Conservation (phyloP, 2,888 invertebrate genomes). For the Oxytorus armatus region DNA sequence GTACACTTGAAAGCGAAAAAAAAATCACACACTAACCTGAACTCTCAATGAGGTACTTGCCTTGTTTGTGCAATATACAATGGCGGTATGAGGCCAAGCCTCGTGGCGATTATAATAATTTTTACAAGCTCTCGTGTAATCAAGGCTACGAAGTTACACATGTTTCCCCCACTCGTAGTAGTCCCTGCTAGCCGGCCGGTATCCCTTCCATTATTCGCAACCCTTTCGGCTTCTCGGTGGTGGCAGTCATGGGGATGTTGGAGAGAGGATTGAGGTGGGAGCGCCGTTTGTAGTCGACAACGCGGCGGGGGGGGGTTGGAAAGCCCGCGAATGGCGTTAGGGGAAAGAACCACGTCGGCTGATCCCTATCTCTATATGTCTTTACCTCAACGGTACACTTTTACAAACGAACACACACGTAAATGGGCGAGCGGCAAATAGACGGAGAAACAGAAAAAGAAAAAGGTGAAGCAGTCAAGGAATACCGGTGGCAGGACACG, state of each 20-base stretch:
- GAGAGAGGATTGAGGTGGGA: slow-evolving; percentile 54
- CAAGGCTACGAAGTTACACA: slow-evolving; percentile 82
- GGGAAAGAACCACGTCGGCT: slow-evolving; percentile 61
- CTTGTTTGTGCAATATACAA: slow-evolving; percentile 40
- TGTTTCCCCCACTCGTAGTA: slow-evolving; percentile 73
- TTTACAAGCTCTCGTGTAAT: slow-evolving; percentile 83
- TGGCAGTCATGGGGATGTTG: slow-evolving; percentile 59
- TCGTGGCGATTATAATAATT: slow-evolving; percentile 80
- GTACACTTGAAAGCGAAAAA: background rate
- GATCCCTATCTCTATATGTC: slow-evolving; percentile 44
- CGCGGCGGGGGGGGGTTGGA: slow-evolving; percentile 73
- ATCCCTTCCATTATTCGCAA: slow-evolving; percentile 70
- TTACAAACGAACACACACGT: slow-evolving; percentile 25
- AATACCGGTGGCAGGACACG: slow-evolving; percentile 55
- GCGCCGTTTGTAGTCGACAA: slow-evolving; percentile 52
- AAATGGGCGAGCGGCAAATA: slow-evolving; percentile 34
- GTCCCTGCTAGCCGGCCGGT: slow-evolving; percentile 70
- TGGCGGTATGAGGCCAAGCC: slow-evolving; percentile 32
- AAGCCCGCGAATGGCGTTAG: slow-evolving; percentile 68
- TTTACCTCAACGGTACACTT: slow-evolving; percentile 38
- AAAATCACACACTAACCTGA: slow-evolving; percentile 7
- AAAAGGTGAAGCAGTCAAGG: slow-evolving; percentile 47
- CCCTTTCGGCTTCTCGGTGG: slow-evolving; percentile 66
- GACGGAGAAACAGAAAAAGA: slow-evolving; percentile 18
- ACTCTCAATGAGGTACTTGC: background rate